A percentile compares a stretch with the other conserved stretches of the same genome.
Conservation (phyloP, 2,797 vertebrate genomes). For the Etheostoma nigrum region DNA sequence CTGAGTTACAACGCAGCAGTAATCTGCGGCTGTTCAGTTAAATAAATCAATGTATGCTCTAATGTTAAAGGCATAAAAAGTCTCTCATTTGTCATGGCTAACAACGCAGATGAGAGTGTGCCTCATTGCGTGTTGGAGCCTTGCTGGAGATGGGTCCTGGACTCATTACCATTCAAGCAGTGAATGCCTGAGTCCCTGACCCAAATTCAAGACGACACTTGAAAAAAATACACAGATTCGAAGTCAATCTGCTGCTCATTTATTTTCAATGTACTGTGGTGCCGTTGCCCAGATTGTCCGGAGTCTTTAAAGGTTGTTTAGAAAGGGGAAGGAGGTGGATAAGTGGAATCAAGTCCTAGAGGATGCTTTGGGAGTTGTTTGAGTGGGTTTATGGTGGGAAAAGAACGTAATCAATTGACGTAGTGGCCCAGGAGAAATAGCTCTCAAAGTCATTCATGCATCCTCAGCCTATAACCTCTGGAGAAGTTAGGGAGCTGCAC, state of each 20-base stretch:
- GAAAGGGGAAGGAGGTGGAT: conserved; percentile 33
- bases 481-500: conserved; percentile 36
- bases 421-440: conserved; percentile 55
- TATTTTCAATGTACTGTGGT: conserved; percentile 35
- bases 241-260: conserved; percentile 59
- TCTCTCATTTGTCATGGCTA: conserved; percentile 64
- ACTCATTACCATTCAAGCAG: conserved; percentile 70
- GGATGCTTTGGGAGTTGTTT: conserved; percentile 38
- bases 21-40: conserved; percentile 44
- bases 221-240: conserved; percentile 63
- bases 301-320: conserved; percentile 36
- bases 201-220: conserved; percentile 75
- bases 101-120: conserved; percentile 41
- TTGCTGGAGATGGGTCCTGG: conserved; percentile 52
- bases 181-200: conserved; percentile 66
- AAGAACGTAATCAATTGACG: conserved; percentile 66
- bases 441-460: conserved; percentile 60
- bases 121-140: conserved; percentile 26
- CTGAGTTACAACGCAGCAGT: conserved; percentile 34
- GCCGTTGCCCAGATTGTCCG: conserved; percentile 21
- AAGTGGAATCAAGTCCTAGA: conserved; percentile 46
- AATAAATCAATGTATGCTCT: conserved; percentile 70
- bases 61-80: conserved; percentile 63
- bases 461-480: conserved; percentile 48
- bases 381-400: conserved; percentile 49